These are phyloP conservation scores for Scaptomyza flava DNA, from an alignment of 2,888 invertebrate species.

Conservation along the genomic window DNA sequence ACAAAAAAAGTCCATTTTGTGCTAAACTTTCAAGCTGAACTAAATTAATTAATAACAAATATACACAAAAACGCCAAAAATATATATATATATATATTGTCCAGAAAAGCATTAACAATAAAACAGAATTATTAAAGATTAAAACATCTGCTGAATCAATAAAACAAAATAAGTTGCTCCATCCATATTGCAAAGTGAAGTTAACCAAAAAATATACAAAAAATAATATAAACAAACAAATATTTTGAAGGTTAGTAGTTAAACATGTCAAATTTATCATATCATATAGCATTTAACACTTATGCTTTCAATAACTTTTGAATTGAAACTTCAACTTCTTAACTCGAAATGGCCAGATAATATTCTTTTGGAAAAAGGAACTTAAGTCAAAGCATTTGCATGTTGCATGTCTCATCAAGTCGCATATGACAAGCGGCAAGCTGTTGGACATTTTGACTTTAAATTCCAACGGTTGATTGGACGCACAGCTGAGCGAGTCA, in stretches of 20 bases:
- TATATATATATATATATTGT: constrained; percentile 5
- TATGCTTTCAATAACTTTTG: too few species aligned
- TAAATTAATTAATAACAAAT: constrained; percentile 26
- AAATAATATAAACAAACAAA: neutral
- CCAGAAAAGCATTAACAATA: constrained; percentile 40
- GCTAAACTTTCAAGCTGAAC: constrained; percentile 42
- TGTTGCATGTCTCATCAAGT: neutral
- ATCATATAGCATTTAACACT: too few species aligned
- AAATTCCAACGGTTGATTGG: constrained; percentile 59
- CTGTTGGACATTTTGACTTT: constrained; percentile 32
- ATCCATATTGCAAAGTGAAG: constrained; percentile 57
- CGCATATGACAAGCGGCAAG: constrained; percentile 24
- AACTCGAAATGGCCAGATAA: too few species aligned
- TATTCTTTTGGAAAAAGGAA: too few species aligned
- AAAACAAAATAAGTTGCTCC: constrained; percentile 43
- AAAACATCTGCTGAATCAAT: constrained; percentile 38
- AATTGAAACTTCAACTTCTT: too few species aligned
- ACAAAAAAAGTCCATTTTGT: constrained; percentile 50
- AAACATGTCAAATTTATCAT: neutral
- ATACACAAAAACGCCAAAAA: neutral
- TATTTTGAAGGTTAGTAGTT: constrained; percentile 5
- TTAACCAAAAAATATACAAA: constrained; percentile 26
- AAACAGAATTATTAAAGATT: neutral
- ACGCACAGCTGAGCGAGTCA: constrained; percentile 66
- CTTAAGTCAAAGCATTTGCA: neutral